These are phyloP conservation scores for Salpingus planirostris DNA, from an alignment of 2,888 invertebrate species.

Conservation along the genomic window DNA sequence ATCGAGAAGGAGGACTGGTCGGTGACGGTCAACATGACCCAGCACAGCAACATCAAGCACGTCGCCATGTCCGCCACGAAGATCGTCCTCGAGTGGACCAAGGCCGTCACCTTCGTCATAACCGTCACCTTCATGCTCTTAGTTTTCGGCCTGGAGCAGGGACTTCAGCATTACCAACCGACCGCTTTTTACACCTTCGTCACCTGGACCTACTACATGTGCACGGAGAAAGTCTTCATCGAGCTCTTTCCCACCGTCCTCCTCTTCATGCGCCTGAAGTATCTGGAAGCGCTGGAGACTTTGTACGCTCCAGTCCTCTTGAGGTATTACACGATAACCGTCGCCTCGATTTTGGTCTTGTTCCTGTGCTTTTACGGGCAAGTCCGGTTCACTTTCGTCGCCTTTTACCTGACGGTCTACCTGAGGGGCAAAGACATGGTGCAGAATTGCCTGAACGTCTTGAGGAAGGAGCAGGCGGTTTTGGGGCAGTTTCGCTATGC, in stretches of 20 bases:
- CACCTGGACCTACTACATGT: slow-evolving; percentile 61
- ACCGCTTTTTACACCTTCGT: slow-evolving; percentile 55
- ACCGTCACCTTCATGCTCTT: slow-evolving; percentile 68
- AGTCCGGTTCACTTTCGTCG: slow-evolving; percentile 49
- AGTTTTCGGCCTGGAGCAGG: slow-evolving; percentile 66
- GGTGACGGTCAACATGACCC: slow-evolving; percentile 63
- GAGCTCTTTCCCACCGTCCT: slow-evolving; percentile 55
- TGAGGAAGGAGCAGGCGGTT: slow-evolving; percentile 53
- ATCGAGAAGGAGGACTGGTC: slow-evolving; percentile 71
- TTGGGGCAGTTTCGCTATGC: slow-evolving; percentile 57
- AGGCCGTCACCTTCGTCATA: slow-evolving; percentile 69
- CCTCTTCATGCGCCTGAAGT: slow-evolving; percentile 50
- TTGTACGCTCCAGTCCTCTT: slow-evolving; percentile 61
- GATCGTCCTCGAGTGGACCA: slow-evolving; percentile 73
- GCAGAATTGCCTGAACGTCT: slow-evolving; percentile 46
- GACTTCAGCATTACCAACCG: slow-evolving; percentile 64
- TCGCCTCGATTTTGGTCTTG: slow-evolving; percentile 49
- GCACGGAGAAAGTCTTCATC: slow-evolving; percentile 63
- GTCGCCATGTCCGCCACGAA: slow-evolving; percentile 75
- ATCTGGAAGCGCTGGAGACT: slow-evolving; percentile 61
- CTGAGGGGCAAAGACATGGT: slow-evolving; percentile 56
- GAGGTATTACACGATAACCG: slow-evolving; percentile 47
- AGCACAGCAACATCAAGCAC: slow-evolving; percentile 61
- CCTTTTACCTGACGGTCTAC: slow-evolving; percentile 58
- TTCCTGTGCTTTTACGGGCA: slow-evolving; percentile 50